Conservation (phyloP, 37 sponge, comb jelly and placozoan genomes). For the Beroe ovata region DNA sequence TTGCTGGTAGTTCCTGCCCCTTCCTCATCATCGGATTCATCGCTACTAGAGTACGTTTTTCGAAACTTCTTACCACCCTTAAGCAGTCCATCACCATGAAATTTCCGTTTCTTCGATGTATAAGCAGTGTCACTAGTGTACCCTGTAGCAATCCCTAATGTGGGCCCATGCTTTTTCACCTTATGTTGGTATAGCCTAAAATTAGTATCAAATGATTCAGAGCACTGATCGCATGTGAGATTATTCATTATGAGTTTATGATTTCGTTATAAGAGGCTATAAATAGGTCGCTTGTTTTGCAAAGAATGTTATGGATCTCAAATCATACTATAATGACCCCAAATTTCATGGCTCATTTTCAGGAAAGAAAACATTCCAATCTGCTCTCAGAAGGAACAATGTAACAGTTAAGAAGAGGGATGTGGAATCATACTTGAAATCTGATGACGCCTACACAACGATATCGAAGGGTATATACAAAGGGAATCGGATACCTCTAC, state of each 20-base stretch:
- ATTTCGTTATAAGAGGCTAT: too few species aligned
- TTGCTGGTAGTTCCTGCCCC: neutral
- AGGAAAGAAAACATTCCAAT: neutral
- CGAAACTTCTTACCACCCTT: neutral
- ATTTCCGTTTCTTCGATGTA: neutral
- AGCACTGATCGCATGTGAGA: neutral
- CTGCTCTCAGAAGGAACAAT: neutral
- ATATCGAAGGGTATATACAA: neutral
- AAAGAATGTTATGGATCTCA: neutral
- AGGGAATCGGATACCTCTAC: neutral
- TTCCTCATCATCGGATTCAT: neutral
- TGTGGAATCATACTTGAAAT: neutral
- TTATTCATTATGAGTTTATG: too few species aligned
- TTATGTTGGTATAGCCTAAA: constrained; percentile 12
- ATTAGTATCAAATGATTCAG: neutral
- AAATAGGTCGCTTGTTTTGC: too few species aligned
- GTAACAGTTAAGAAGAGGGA: neutral
- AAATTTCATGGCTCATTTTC: neutral
- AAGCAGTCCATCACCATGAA: neutral
- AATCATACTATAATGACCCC: constrained; percentile 11
- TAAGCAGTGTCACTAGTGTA: neutral
- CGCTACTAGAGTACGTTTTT: neutral
- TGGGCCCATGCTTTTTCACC: neutral
- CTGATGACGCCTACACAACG: constrained; percentile 3
- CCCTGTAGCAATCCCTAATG: neutral